A percentile compares a stretch with the other conserved stretches of the same genome.
Conservation (phyloP, 2,888 invertebrate species). For the Diploptera punctata region DNA sequence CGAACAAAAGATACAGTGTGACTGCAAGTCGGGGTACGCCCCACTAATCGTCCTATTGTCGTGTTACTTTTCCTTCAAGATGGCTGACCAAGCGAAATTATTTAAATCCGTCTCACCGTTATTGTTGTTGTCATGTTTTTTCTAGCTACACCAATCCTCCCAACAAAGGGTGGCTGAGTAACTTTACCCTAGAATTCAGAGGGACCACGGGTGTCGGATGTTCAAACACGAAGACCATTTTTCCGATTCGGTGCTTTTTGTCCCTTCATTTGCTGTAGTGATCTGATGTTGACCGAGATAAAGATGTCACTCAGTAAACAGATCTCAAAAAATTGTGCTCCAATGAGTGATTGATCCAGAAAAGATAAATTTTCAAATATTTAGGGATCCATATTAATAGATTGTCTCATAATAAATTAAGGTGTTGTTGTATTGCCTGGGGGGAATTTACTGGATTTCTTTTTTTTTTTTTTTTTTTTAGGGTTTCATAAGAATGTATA, state of each 20-base stretch:
- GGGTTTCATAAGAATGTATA: too few species aligned
- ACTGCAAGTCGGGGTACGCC: background rate
- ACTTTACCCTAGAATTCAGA: constrained; percentile 19
- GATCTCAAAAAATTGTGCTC: too few species aligned
- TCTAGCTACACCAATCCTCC: constrained; percentile 14
- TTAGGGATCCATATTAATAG: too few species aligned
- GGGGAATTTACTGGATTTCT: too few species aligned
- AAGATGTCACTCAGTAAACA: too few species aligned
- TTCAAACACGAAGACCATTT: constrained; percentile 35
- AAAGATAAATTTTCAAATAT: too few species aligned
- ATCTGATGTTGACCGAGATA: background rate
- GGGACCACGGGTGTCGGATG: background rate
- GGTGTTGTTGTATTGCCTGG: too few species aligned
- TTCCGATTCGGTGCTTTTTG: constrained; percentile 33
- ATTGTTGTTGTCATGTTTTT: constrained; percentile 10
- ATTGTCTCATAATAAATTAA: too few species aligned
- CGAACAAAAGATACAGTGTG: too few species aligned
- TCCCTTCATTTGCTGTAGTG: background rate
- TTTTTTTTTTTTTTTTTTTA: too few species aligned
- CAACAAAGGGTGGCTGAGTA: constrained; percentile 3
- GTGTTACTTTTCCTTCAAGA: background rate
- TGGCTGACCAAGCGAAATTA: background rate
- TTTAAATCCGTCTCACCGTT: background rate
- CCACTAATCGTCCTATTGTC: constrained; percentile 19
- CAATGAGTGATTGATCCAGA: too few species aligned